These are phyloP conservation scores for Chloropsis cyanopogon DNA, from an alignment of 2,113 vertebrate species.

Conservation along the genomic window DNA sequence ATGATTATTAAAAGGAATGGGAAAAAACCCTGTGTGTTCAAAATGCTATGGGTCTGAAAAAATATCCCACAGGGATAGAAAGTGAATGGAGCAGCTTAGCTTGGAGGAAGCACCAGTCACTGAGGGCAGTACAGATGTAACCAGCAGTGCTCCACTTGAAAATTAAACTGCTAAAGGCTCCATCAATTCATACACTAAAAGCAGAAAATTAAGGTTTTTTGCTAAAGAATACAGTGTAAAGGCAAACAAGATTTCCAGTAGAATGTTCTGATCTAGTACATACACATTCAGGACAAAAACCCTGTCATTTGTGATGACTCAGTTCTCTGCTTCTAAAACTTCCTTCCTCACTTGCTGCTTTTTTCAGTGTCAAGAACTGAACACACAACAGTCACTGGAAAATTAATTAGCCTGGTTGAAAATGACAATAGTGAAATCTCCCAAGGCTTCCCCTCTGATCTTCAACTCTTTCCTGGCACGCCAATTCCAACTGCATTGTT, in stretches of 20 bases:
- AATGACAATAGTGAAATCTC: neutral
- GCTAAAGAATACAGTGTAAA: neutral
- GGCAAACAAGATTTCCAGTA: neutral
- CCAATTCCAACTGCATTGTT: neutral
- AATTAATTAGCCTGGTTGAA: neutral
- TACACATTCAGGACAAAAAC: neutral
- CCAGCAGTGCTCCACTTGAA: neutral
- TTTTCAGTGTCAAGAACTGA: neutral
- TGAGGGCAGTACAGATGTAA: neutral
- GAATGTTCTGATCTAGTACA: neutral
- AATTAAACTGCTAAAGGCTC: neutral
- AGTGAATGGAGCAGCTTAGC: neutral
- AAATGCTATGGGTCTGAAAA: neutral
- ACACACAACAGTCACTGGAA: neutral
- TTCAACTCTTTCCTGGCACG: neutral
- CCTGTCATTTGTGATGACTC: neutral
- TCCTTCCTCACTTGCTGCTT: neutral
- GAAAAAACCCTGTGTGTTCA: rapidly evolving
- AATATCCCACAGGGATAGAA: neutral
- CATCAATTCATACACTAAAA: neutral
- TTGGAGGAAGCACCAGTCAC: neutral
- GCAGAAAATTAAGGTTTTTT: neutral
- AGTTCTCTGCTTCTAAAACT: neutral
- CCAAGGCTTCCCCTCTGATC: neutral
- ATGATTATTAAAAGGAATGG: neutral